Evolutionary conservation across 2,113 vertebrate species (phyloP).

Genomic region (Zosterops borbonicus): DNA sequence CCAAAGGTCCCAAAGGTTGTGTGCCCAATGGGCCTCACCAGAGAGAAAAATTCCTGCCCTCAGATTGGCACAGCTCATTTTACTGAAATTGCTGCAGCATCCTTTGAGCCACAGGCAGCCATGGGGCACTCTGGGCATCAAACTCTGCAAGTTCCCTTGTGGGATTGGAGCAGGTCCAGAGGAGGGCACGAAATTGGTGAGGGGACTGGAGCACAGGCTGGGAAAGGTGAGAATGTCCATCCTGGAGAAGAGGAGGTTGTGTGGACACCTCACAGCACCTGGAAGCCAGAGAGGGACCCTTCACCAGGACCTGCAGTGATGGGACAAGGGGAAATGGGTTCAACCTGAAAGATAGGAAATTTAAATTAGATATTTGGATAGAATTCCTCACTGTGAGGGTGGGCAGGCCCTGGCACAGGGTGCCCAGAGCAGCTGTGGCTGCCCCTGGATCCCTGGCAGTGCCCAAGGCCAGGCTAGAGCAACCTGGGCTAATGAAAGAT

Average conservation of each 20-base stretch:
- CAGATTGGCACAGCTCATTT: neutral
- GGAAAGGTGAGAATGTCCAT: neutral
- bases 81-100: neutral
- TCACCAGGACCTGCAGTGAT: neutral
- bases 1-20: neutral
- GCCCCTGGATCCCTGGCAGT: neutral
- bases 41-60: neutral
- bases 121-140: fast-evolving
- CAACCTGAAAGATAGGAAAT: neutral
- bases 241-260: neutral
- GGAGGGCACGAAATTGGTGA: neutral
- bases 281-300: neutral
- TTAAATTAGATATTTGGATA: fast-evolving
- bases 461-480: neutral
- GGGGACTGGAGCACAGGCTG: neutral
- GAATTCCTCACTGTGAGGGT: neutral
- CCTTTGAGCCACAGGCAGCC: neutral
- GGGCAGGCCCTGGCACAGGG: neutral
- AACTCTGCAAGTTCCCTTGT: too few species aligned
- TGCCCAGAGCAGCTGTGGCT: neutral
- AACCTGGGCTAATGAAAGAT: fast-evolving
- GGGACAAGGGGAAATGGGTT: neutral
- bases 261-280: neutral
- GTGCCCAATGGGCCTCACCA: neutral
- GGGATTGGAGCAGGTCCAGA: neutral